A percentile compares a stretch with the other conserved stretches of the same genome.
phyloP scores from a whole-genome alignment of 2,888 invertebrate species.

The Ethmia dodecea region DNA sequence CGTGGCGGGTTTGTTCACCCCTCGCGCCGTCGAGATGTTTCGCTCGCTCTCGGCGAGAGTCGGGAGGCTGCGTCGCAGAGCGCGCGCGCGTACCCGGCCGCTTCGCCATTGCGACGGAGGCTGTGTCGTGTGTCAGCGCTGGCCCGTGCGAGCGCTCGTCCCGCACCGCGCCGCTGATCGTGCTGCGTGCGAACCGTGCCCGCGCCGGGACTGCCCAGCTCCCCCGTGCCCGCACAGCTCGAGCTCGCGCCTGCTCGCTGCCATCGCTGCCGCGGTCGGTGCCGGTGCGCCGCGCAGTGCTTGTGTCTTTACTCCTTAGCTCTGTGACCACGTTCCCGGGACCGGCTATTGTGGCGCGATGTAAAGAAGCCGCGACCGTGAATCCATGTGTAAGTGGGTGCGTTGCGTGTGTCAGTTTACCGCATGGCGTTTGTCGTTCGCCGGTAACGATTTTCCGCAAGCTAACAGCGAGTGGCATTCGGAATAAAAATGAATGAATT shows the following conservation, averaged over 20 bases:
- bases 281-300: slow-evolving; percentile 67
- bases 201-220: too few relatives aligned
- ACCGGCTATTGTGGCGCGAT: slow-evolving; percentile 82
- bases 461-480: slow-evolving; percentile 43
- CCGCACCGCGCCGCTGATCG: slow-evolving; percentile 35
- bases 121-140: slow-evolving; percentile 74
- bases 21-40: slow-evolving; percentile 51
- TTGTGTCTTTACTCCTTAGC: slow-evolving; percentile 73
- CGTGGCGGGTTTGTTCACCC: slow-evolving; percentile 73
- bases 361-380: slow-evolving; percentile 68
- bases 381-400: slow-evolving; percentile 74
- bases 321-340: slow-evolving; percentile 80
- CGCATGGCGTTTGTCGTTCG: slow-evolving; percentile 48
- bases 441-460: slow-evolving; percentile 55
- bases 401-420: slow-evolving; percentile 51
- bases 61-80: slow-evolving; percentile 68
- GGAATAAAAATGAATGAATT: slow-evolving; percentile 60
- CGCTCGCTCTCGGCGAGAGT: slow-evolving; percentile 55
- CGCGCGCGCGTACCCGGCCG: slow-evolving; percentile 76
- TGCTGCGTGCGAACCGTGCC: slow-evolving; percentile 24
- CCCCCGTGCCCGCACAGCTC: slow-evolving; percentile 31
- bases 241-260: slow-evolving; percentile 20
- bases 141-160: slow-evolving; percentile 66
- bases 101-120: slow-evolving; percentile 76
- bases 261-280: slow-evolving; percentile 15